phyloP scores from a whole-genome alignment of 30 jellyfish, hydroid and myxozoan species.

The Hydractinia echinata region DNA sequence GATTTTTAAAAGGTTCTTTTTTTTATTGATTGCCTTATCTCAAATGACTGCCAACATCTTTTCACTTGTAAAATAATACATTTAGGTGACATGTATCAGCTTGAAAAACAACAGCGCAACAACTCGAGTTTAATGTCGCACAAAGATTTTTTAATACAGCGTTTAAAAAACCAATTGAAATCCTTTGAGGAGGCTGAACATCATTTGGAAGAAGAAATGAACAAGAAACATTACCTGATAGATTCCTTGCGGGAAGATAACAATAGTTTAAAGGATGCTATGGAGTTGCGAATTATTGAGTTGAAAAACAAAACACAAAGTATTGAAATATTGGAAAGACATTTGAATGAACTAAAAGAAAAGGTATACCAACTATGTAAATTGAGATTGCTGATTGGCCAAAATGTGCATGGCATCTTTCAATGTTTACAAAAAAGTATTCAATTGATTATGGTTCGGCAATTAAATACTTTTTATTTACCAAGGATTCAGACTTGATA shows the following conservation, averaged over 20 bases:
- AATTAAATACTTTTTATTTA: too few species aligned
- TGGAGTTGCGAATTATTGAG: slow-evolving; percentile 59
- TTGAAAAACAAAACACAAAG: slow-evolving; percentile 61
- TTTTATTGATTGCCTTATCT: too few species aligned
- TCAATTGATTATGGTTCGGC: too few species aligned
- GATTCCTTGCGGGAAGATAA: slow-evolving; percentile 49
- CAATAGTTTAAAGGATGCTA: slow-evolving; percentile 37
- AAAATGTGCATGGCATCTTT: too few species aligned
- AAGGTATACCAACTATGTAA: slow-evolving; percentile 9
- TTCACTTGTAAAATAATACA: too few species aligned
- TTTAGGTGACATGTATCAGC: slow-evolving; percentile 59
- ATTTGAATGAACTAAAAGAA: slow-evolving; percentile 17
- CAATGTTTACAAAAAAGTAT: too few species aligned
- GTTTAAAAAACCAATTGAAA: slow-evolving; percentile 55
- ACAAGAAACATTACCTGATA: slow-evolving; percentile 45
- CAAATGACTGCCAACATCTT: too few species aligned
- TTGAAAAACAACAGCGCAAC: slow-evolving; percentile 53
- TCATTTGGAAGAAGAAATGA: slow-evolving; percentile 58
- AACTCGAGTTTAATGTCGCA: slow-evolving; percentile 39
- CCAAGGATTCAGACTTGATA: too few species aligned
- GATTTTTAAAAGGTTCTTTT: too few species aligned
- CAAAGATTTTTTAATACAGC: slow-evolving; percentile 62
- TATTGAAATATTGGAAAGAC: slow-evolving; percentile 51
- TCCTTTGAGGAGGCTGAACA: slow-evolving; percentile 44
- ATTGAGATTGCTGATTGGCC: too few species aligned